Evolutionary conservation across 2,113 vertebrate species (phyloP), one percentile per base, ranked within the genome.

Genomic region (Pseudopipra pipra): DNA sequence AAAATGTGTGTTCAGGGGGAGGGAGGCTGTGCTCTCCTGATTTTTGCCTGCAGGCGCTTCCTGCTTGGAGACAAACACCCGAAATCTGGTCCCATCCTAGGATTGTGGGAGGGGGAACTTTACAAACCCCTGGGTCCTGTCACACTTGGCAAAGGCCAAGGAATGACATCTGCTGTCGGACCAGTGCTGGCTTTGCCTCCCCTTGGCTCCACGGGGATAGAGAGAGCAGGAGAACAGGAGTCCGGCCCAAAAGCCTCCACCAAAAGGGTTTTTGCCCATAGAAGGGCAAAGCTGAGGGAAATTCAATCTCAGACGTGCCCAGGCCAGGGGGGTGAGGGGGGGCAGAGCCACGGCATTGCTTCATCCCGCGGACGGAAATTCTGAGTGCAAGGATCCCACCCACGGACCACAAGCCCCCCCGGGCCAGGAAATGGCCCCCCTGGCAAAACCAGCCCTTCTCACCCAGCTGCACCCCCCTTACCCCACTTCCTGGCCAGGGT

Each of bases 141-240:
- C 43, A 49, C 31, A 11, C 41, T 62, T 3, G n/a, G 83, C 54
- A 46, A 51, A 73, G 2, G 15, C 39, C 75, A 51, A 56, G 51
- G 59, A 56, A 37, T 1, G 3, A 28, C 44, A 27, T 13, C 59
- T 0, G 1, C 31, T 0, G 7, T 14, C 19, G 44, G 54, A 47
- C 39, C 13, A 4, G 76, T n/a, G 16, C 4, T 4, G 39, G 65
- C n/a, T 35, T n/a, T n/a, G 25, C 72, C 27, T 43, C 59, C 59
- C 59, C 16, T 27, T 27, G 59, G 51, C 52, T 59, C 47, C 2
- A 4, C 2, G 2, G 37, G 61, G 37, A 31, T 7, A 1, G 14
- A 31, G 22, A 28, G 41, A 62, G 31, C 41, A n/a, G 61, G 9
- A 28, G 58, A 70, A 47, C 76, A 79, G 59, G 8, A 2, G 0